A percentile compares a stretch with the other conserved stretches of the same genome.
Evolutionary conservation across 2,113 vertebrate genomes (phyloP).

Genomic region (Elaphurus davidianus): DNA sequence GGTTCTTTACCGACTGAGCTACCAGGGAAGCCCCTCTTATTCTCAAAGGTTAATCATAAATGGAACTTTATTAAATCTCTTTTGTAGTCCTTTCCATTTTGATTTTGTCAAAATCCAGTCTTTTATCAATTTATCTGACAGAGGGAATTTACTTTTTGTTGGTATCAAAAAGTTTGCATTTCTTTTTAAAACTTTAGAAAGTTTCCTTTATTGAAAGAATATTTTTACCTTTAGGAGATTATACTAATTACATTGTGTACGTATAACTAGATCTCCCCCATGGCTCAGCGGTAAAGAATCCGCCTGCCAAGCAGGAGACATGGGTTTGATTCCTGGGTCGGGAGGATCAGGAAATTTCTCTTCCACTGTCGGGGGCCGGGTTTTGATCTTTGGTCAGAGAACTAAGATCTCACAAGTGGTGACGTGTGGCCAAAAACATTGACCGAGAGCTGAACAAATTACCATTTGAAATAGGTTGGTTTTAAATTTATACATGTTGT

Average conservation of each 20-base stretch:
- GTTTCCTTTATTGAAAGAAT: neutral
- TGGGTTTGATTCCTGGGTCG: neutral
- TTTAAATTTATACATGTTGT: neutral
- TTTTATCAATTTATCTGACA: neutral
- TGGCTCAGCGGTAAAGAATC: neutral
- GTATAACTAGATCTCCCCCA: neutral
- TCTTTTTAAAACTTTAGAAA: neutral
- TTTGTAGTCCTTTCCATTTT: neutral
- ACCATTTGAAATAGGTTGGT: slow-evolving; percentile 13
- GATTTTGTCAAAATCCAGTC: neutral
- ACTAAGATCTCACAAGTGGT: neutral
- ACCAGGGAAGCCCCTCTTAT: neutral
- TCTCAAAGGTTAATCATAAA: slow-evolving; percentile 1
- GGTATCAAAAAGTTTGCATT: neutral
- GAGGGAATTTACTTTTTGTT: neutral
- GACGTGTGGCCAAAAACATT: neutral
- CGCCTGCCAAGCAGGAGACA: neutral
- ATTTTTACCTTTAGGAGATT: neutral
- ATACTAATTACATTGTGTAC: neutral
- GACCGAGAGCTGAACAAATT: neutral
- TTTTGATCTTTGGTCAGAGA: neutral
- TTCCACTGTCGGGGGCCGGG: neutral
- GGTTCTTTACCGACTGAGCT: neutral
- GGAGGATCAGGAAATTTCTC: neutral
- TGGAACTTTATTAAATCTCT: neutral